Evolutionary conservation across 2,888 invertebrate genomes (phyloP), one percentile per base, ranked within the genome.

Genomic region (Nomada ruficornis): DNA sequence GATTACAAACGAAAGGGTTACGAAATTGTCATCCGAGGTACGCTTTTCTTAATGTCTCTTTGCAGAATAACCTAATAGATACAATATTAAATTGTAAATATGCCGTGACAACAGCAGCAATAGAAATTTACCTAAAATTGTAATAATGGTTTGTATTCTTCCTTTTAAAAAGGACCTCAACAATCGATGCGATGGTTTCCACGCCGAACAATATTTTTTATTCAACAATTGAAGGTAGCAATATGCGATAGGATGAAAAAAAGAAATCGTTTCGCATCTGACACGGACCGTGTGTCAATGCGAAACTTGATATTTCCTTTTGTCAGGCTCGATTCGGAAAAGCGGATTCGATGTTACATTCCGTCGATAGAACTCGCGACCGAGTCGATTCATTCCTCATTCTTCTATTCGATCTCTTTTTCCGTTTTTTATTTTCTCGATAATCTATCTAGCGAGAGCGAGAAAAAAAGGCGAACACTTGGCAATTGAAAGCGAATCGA

Each of bases 321-420:
- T 75, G 74, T 60, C 62, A 44, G 57, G 54, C 64, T 78, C 67
- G 63, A 70, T 85, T 77, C 63, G 75, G 83, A 76, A 87, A 88
- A 88, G 83, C 80, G 86, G 84, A 88, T 87, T 88, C 81, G 54
- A 70, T 82, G 87, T 88, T 83, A 86, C 85, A 82, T 77, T 71
- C 67, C 74, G 62, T 71, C 73, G 74, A 65, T 77, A 67, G 77
- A 83, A 78, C 69, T 60, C 29, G 15, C 72, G 62, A 68, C 55
- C 42, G 52, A 20, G 36, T 52, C 59, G 50, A 64, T 52, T 55
- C 36, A 44, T 44, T n/a, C 59, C 63, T 55, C 50, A 29, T 70
- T 69, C 60, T 65, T 57, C 64, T n/a, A 63, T 60, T 68, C 65
- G 55, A 55, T 42, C 52, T 5, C 23, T 44, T 44, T 55, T 52